A percentile compares a stretch with the other conserved stretches of the same genome.
Evolutionary conservation across 1,140 invertebrate genomes (phyloP).

Genomic region (Eciton burchellii): DNA sequence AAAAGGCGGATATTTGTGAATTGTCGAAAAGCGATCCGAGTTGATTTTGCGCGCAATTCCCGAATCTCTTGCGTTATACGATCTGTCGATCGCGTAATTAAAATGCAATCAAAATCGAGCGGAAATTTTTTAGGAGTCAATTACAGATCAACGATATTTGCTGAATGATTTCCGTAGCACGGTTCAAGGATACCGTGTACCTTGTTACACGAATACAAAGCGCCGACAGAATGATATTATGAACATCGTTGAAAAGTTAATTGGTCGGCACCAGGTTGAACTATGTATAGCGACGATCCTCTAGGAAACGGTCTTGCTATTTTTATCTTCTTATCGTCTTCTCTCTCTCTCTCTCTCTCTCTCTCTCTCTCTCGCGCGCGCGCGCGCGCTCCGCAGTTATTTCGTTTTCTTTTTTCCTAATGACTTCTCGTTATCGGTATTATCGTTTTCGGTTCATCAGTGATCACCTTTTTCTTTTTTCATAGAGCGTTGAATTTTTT

Average conservation of each 20-base stretch:
- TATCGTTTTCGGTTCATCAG: not conserved
- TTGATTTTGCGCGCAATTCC: not conserved
- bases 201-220: slow-evolving; percentile 44
- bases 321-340: slow-evolving; percentile 20
- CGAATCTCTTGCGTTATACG: not conserved
- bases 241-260: slow-evolving; percentile 45
- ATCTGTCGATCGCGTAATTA: not conserved
- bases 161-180: slow-evolving; percentile 5
- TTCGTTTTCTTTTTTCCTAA: not conserved
- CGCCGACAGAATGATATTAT: not conserved
- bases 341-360: no score
- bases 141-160: slow-evolving; percentile 19
- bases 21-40: not conserved
- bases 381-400: not conserved
- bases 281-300: slow-evolving; percentile 45
- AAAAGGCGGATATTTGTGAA: not conserved
- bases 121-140: not conserved
- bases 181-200: slow-evolving; percentile 14
- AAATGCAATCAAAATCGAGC: not conserved
- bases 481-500: not conserved
- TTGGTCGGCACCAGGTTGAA: slow-evolving; percentile 11
- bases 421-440: not conserved
- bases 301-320: slow-evolving; percentile 27
- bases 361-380: no score
- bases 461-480: not conserved